Percentiles rank a stretch among this genome's conserved stretches.
These are phyloP conservation scores for Chaunax sp. DNA, from an alignment of 2,797 vertebrate genomes.

Conservation along the genomic window DNA sequence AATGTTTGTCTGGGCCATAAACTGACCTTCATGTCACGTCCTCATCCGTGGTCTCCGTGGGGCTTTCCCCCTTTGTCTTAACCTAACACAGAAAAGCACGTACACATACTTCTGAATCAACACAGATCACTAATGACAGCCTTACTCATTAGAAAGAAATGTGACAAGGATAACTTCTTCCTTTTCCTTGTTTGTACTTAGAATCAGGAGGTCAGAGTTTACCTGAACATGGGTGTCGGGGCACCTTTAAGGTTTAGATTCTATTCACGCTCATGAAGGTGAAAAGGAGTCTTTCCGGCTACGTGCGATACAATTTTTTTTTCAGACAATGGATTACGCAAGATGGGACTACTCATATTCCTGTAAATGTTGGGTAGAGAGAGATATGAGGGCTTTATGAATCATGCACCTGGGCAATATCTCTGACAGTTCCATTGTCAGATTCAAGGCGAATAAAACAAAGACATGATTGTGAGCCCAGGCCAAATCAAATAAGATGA, in stretches of 20 bases:
- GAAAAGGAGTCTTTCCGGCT: neutral
- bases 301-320: neutral
- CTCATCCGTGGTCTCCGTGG: neutral
- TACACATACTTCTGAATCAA: neutral
- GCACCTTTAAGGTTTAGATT: neutral
- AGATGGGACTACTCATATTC: neutral
- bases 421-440: conserved; percentile 14
- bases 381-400: conserved; percentile 11
- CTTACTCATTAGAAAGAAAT: neutral
- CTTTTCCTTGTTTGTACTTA: neutral
- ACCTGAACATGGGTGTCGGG: neutral
- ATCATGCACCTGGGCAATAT: conserved; percentile 30
- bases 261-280: neutral
- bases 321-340: neutral
- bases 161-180: accelerated
- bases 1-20: conserved; percentile 7
- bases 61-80: neutral
- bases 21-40: conserved; percentile 2
- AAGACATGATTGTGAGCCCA: conserved; percentile 47
- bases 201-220: neutral
- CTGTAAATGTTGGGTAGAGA: neutral
- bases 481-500: conserved; percentile 24
- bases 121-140: neutral
- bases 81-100: neutral
- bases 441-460: conserved; percentile 24